Evolutionary conservation across 2,888 invertebrate species (phyloP).

Genomic region (Ormyrus rosae): DNA sequence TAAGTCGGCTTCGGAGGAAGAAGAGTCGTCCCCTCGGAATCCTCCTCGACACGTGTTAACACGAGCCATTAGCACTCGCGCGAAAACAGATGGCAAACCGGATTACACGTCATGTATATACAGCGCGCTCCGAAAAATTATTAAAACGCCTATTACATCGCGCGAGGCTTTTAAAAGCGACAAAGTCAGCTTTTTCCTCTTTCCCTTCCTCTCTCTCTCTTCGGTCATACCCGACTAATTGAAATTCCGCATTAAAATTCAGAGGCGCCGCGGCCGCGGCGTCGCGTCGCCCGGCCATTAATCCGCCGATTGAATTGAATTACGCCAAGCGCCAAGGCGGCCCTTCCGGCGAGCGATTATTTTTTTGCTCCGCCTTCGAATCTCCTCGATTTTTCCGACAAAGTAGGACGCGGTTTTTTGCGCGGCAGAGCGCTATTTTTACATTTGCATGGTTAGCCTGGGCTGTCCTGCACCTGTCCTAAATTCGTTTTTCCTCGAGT

Average conservation of each 20-base stretch:
- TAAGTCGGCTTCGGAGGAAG: background rate
- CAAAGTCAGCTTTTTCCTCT: conserved; percentile 2
- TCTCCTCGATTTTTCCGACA: no score
- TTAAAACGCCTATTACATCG: conserved; percentile 24
- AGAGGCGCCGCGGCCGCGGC: conserved; percentile 24
- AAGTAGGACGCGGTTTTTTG: background rate
- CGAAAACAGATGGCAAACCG: conserved; percentile 2
- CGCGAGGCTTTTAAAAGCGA: conserved; percentile 25
- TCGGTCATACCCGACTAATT: conserved; percentile 15
- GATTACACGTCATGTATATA: conserved; percentile 15
- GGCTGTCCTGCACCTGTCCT: no score
- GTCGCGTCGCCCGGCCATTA: conserved; percentile 6
- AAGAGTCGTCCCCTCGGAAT: background rate
- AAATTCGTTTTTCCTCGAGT: no score
- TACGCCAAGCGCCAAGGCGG: background rate
- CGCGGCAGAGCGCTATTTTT: background rate
- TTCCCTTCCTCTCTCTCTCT: background rate
- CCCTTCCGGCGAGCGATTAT: no score
- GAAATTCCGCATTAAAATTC: conserved; percentile 52
- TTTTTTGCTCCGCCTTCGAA: background rate
- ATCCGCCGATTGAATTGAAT: conserved; percentile 49
- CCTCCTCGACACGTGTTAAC: conserved; percentile 26
- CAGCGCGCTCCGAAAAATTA: background rate
- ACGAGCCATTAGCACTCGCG: conserved; percentile 25
- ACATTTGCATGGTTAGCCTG: no score